These are phyloP conservation scores for Meteorus cinctellus DNA, from an alignment of 2,888 invertebrate genomes.

Conservation along the genomic window DNA sequence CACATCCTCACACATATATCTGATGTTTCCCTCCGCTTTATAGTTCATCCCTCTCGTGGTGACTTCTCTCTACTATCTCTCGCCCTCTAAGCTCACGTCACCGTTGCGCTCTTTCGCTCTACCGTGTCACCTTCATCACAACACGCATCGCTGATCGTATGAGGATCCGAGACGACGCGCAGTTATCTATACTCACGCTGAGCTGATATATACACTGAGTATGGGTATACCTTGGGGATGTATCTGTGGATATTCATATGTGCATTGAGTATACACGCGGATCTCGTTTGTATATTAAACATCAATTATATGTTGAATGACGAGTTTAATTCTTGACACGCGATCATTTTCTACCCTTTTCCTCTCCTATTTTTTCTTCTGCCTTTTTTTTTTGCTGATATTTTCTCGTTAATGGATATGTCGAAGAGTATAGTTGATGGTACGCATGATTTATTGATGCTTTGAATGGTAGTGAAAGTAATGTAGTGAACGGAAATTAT, in stretches of 20 bases:
- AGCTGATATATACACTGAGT: neutral
- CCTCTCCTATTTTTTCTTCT: neutral
- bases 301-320: neutral
- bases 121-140: slow-evolving; percentile 4
- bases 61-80: neutral
- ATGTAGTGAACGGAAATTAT: no score
- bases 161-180: slow-evolving; percentile 6
- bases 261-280: neutral
- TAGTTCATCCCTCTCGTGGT: neutral
- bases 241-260: neutral
- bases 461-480: neutral
- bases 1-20: neutral
- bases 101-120: neutral
- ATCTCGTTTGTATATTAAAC: neutral
- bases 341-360: neutral
- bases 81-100: neutral
- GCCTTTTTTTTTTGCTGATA: neutral
- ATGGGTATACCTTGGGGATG: slow-evolving; percentile 1
- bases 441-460: neutral
- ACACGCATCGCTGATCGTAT: slow-evolving; percentile 18
- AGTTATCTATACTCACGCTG: neutral
- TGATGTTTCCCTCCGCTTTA: neutral
- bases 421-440: neutral
- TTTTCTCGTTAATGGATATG: neutral
- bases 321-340: neutral